Conservation (phyloP, 2,888 invertebrate genomes). For the Priapulus caudatus region DNA sequence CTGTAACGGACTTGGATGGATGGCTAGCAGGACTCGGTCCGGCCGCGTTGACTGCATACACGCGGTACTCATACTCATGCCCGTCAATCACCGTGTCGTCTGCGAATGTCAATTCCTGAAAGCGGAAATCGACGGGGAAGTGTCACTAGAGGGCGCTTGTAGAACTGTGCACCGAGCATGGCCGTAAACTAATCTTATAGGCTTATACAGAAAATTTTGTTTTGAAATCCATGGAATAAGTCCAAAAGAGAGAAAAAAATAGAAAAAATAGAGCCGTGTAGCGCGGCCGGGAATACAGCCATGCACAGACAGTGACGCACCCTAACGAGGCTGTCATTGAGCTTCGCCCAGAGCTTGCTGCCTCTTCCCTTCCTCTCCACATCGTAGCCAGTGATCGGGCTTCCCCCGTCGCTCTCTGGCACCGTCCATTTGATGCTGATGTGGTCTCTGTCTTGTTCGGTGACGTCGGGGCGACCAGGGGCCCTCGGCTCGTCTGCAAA, state of each 20-base stretch:
- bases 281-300: too few species aligned
- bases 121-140: conserved; percentile 20
- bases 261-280: too few species aligned
- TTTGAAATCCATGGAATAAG: too few species aligned
- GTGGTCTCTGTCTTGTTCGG: conserved; percentile 86
- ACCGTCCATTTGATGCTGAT: conserved; percentile 89
- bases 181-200: too few species aligned
- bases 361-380: conserved; percentile 72
- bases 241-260: too few species aligned
- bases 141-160: too few species aligned
- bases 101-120: conserved; percentile 54
- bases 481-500: conserved; percentile 69
- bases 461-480: conserved; percentile 80
- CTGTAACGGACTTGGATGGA: conserved; percentile 65
- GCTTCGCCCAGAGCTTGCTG: conserved; percentile 84
- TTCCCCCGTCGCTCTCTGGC: conserved; percentile 91
- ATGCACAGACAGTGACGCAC: too few species aligned
- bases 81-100: conserved; percentile 80
- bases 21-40: conserved; percentile 83
- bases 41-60: conserved; percentile 82
- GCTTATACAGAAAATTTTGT: too few species aligned
- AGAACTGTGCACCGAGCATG: too few species aligned
- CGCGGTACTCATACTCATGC: conserved; percentile 84
- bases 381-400: conserved; percentile 84
- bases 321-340: too few species aligned